These are phyloP conservation scores for Charadrius vociferus DNA, from an alignment of 2,113 vertebrate genomes.

Conservation along the genomic window DNA sequence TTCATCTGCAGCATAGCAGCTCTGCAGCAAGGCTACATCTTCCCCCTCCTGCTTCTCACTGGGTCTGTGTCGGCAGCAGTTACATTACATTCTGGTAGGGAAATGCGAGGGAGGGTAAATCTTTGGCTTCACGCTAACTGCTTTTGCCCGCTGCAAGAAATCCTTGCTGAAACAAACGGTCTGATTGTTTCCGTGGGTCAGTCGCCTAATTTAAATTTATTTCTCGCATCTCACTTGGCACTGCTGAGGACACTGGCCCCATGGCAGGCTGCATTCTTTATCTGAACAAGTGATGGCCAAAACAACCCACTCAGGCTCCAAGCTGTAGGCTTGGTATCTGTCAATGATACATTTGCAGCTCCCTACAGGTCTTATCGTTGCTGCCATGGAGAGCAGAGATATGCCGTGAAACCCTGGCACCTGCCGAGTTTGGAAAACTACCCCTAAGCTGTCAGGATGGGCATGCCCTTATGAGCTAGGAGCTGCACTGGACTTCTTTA, in stretches of 20 bases:
- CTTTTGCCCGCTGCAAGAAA: neutral
- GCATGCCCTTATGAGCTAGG: neutral
- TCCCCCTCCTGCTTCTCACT: neutral
- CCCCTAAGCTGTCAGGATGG: neutral
- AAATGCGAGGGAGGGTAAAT: neutral
- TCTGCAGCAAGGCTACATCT: neutral
- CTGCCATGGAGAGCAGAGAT: neutral
- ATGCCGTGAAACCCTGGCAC: neutral
- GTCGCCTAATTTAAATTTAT: neutral
- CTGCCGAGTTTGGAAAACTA: neutral
- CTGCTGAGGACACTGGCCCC: neutral
- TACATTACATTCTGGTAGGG: neutral
- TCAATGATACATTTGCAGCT: neutral
- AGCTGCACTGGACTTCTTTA: neutral
- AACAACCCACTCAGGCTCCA: neutral
- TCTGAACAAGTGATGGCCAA: neutral
- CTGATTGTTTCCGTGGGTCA: neutral
- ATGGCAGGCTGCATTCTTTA: neutral
- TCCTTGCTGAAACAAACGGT: neutral
- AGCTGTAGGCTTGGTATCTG: neutral
- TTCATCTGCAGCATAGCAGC: slow-evolving; percentile 39
- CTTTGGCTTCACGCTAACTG: neutral
- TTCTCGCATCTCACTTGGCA: neutral
- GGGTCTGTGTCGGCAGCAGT: neutral
- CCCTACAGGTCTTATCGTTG: neutral